phyloP scores from a whole-genome alignment of 1,140 invertebrate species.

The Hypothenemus hampei region DNA sequence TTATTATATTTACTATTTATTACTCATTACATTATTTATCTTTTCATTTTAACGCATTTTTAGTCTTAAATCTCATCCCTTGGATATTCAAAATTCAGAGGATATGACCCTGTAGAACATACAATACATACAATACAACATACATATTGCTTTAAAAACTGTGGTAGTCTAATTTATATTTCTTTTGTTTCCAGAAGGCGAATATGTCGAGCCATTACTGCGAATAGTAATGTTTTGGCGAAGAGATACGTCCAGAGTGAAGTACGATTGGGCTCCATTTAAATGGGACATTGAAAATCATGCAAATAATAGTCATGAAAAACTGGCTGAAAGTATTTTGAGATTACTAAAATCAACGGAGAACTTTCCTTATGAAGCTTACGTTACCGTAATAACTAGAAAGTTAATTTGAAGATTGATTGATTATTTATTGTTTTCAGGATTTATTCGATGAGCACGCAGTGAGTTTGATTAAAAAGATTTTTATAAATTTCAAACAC shows the following conservation, averaged over 20 bases:
- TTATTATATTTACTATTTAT: no score
- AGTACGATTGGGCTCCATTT: constrained; percentile 82
- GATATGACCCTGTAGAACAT: no score
- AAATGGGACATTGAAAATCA: constrained; percentile 55
- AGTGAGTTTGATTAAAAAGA: constrained; percentile 64
- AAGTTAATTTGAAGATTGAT: background rate
- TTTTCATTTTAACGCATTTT: no score
- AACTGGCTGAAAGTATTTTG: constrained; percentile 67
- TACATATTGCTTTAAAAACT: no score
- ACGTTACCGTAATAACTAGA: constrained; percentile 51
- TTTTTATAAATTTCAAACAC: constrained; percentile 61
- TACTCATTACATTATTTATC: no score
- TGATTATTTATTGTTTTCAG: constrained; percentile 42
- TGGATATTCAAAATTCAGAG: no score
- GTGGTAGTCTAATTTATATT: no score
- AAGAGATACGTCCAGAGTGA: constrained; percentile 73
- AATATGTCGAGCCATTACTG: constrained; percentile 57
- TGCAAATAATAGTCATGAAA: constrained; percentile 64
- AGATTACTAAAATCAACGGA: constrained; percentile 67
- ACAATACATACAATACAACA: no score
- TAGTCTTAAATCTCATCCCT: no score
- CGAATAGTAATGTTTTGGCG: constrained; percentile 87
- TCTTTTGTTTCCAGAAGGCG: constrained; percentile 49
- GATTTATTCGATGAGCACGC: constrained; percentile 72
- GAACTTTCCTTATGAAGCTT: constrained; percentile 65